These are phyloP conservation scores for Parapsyche elsis DNA, from an alignment of 1,140 invertebrate species.

Conservation along the genomic window DNA sequence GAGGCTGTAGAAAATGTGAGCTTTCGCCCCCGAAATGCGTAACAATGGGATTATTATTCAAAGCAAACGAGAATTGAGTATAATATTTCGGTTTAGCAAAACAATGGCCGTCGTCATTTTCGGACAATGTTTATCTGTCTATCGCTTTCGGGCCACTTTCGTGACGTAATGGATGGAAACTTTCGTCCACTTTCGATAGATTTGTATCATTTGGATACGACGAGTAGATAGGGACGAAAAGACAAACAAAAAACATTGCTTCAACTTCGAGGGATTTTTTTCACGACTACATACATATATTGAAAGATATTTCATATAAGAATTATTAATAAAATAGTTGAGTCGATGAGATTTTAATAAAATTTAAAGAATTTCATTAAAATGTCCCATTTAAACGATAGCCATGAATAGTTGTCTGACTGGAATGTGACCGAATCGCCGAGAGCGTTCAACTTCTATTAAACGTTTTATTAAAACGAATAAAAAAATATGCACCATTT, in stretches of 20 bases:
- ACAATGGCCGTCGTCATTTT: background rate
- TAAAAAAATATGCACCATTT: too few species aligned
- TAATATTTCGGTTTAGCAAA: constrained; percentile 2
- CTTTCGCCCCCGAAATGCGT: background rate
- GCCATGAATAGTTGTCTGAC: background rate
- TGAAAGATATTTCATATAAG: background rate
- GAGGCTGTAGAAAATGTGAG: too few species aligned
- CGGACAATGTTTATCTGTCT: constrained; percentile 19
- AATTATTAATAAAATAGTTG: background rate
- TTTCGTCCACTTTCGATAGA: constrained; percentile 21
- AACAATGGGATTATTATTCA: constrained; percentile 33
- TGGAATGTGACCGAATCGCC: background rate
- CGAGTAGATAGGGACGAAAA: background rate
- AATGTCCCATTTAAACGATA: background rate
- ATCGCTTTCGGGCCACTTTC: constrained; percentile 21
- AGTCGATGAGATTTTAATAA: background rate
- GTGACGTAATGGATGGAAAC: constrained; percentile 8
- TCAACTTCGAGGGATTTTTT: too few species aligned
- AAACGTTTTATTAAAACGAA: too few species aligned
- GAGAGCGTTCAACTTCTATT: too few species aligned
- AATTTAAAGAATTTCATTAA: constrained; percentile 16
- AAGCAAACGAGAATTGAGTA: constrained; percentile 1
- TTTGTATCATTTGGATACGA: background rate
- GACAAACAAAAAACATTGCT: constrained; percentile 13
- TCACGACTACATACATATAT: too few species aligned